Evolutionary conservation across 2,888 invertebrate genomes (phyloP).

Genomic region (Galerucella pusilla): DNA sequence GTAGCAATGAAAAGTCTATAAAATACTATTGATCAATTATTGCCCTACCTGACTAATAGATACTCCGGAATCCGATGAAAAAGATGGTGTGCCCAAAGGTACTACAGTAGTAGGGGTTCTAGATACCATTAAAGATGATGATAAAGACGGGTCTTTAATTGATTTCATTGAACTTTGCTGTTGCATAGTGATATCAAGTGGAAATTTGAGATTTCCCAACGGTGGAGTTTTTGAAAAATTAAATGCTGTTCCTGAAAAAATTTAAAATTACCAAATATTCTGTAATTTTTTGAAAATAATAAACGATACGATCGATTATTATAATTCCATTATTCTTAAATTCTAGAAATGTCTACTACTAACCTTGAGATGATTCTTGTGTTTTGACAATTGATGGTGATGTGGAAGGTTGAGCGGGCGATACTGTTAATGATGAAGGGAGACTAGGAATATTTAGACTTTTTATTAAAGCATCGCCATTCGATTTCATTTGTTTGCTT

Average conservation of each 20-base stretch:
- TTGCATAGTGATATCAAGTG: conserved; percentile 32
- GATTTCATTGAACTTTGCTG: conserved; percentile 18
- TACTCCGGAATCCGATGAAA: conserved; percentile 59
- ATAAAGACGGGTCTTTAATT: conserved; percentile 38
- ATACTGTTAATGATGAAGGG: conserved; percentile 69
- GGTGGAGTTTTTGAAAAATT: conserved; percentile 14
- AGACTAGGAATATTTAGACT: conserved; percentile 56
- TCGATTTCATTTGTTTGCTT: conserved; percentile 38
- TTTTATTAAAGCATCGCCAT: conserved; percentile 48
- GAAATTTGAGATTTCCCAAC: conserved; percentile 19
- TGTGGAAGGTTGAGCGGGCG: conserved; percentile 59
- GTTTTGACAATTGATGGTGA: conserved; percentile 27
- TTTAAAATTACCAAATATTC: background rate
- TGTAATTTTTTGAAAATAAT: background rate
- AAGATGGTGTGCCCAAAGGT: conserved; percentile 51
- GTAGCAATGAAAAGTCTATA: background rate
- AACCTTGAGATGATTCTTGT: conserved; percentile 5
- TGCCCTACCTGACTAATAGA: conserved; percentile 61
- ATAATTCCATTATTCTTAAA: no score
- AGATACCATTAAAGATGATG: conserved; percentile 51
- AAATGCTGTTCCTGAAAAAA: conserved; percentile 5
- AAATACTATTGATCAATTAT: background rate
- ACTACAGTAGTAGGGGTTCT: conserved; percentile 30
- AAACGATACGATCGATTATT: background rate
- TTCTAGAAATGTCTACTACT: background rate